Evolutionary conservation across 2,113 vertebrate genomes (phyloP).

Genomic region (Sarotherodon lohbergeri): DNA sequence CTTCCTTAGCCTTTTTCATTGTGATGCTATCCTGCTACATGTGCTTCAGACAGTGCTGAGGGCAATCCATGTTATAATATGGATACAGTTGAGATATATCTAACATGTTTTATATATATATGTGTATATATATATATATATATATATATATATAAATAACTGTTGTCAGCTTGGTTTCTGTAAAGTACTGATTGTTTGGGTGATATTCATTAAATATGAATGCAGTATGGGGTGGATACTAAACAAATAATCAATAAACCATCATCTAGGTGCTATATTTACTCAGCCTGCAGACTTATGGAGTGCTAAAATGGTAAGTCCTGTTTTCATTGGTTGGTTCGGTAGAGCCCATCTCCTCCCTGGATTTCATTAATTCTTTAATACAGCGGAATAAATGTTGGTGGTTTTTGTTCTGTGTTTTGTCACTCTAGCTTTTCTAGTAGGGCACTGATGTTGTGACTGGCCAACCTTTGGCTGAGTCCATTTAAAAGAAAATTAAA

Average conservation of each 20-base stretch:
- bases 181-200: not conserved
- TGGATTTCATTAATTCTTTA: not conserved
- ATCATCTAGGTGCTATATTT: not conserved
- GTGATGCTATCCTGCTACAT: not conserved
- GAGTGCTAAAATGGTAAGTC: not conserved
- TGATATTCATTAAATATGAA: not conserved
- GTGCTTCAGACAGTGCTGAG: not conserved
- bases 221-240: not conserved
- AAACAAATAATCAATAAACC: not conserved
- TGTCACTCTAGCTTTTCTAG: not conserved
- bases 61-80: not conserved
- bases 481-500: not conserved
- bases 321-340: not conserved
- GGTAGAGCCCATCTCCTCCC: not conserved
- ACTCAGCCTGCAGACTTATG: not conserved
- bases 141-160: not conserved
- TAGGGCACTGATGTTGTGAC: not conserved
- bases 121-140: not conserved
- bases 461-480: not conserved
- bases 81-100: not conserved
- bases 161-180: not conserved
- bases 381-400: not conserved
- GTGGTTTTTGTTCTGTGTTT: not conserved
- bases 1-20: not conserved
- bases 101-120: not conserved